phyloP scores from a whole-genome alignment of 92 coral and sea anemone species.

The Umimayanthus chanpuru region DNA sequence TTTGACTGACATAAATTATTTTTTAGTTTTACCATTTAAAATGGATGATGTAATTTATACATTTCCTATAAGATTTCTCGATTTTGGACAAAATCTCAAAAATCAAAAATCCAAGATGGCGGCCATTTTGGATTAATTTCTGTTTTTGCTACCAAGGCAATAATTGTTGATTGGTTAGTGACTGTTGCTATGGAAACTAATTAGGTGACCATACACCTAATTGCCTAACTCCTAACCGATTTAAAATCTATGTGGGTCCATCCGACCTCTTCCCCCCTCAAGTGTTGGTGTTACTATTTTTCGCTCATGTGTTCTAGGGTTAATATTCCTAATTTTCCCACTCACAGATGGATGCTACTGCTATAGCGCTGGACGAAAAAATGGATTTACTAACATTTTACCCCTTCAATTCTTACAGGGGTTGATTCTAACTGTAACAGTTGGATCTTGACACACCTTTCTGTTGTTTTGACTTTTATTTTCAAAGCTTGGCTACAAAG shows the following conservation, averaged over 20 bases:
- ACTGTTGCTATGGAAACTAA: slow-evolving; percentile 19
- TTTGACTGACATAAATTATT: slow-evolving; percentile 4
- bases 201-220: slow-evolving; percentile 20
- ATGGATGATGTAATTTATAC: neutral
- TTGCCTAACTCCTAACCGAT: slow-evolving; percentile 30
- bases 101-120: too few species aligned
- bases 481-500: too few species aligned
- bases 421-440: too few species aligned
- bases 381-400: too few species aligned
- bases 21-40: slow-evolving; percentile 1
- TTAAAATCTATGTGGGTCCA: slow-evolving; percentile 22
- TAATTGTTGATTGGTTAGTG: slow-evolving; percentile 16
- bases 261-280: slow-evolving; percentile 17
- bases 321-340: neutral
- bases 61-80: neutral
- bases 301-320: slow-evolving; percentile 30
- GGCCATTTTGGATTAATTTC: too few species aligned
- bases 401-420: too few species aligned
- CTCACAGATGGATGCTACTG: too few species aligned
- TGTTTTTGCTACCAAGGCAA: too few species aligned
- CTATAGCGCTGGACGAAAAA: too few species aligned
- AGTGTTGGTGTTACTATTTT: slow-evolving; percentile 29
- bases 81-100: neutral
- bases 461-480: too few species aligned
- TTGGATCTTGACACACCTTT: too few species aligned